Evolutionary conservation across 2,888 invertebrate species (phyloP).

Genomic region (Catocala sponsa): DNA sequence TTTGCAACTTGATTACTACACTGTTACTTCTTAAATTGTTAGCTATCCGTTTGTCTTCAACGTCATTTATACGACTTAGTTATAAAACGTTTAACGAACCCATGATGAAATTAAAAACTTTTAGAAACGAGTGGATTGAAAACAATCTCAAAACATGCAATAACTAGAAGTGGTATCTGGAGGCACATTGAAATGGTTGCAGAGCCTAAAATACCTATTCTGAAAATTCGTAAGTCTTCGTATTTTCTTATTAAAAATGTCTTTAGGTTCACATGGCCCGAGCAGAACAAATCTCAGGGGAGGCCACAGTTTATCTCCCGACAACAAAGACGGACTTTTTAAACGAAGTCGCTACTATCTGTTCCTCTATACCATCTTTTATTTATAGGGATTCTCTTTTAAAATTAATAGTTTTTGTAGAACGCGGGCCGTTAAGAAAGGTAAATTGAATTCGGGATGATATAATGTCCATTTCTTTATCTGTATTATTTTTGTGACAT

Average conservation of each 20-base stretch:
- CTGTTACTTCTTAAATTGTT: background rate
- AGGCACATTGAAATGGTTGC: constrained; percentile 1
- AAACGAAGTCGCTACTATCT: constrained; percentile 50
- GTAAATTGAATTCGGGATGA: constrained; percentile 19
- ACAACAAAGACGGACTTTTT: constrained; percentile 57
- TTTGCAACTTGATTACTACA: too few species aligned
- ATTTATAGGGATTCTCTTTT: constrained; percentile 42
- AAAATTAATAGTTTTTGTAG: constrained; percentile 44
- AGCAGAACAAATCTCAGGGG: constrained; percentile 55
- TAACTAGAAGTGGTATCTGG: constrained; percentile 1
- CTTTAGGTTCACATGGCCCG: constrained; percentile 46
- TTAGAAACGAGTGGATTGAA: background rate
- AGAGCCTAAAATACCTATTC: background rate
- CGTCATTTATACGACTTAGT: background rate
- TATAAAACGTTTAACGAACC: constrained; percentile 2
- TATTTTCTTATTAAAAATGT: constrained; percentile 52
- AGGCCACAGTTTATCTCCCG: constrained; percentile 57
- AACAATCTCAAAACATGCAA: background rate
- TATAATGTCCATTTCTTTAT: background rate
- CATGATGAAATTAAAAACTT: background rate
- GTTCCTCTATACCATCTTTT: constrained; percentile 41
- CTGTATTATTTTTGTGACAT: too few species aligned
- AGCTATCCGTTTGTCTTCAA: background rate
- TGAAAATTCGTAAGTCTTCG: constrained; percentile 42
- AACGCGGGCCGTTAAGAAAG: constrained; percentile 10